A percentile compares a stretch with the other conserved stretches of the same genome.
Conservation (phyloP, 2,888 invertebrate genomes). For the Horisme vitalbata region DNA sequence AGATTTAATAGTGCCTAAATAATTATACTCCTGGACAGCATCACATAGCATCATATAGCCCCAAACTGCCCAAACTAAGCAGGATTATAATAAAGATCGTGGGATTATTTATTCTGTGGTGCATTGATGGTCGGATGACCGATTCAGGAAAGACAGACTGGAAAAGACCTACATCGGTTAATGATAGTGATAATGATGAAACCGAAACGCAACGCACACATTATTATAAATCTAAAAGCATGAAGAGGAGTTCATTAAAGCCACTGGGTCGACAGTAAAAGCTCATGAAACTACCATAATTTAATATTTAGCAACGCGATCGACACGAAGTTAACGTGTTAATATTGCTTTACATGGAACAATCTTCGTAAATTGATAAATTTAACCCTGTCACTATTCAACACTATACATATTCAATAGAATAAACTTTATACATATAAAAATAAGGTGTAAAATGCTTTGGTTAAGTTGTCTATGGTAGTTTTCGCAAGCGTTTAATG, state of each 20-base stretch:
- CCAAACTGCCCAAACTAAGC: too few species aligned
- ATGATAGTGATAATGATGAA: too few species aligned
- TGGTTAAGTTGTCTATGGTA: conserved; percentile 41
- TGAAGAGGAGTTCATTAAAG: conserved; percentile 35
- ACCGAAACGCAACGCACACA: too few species aligned
- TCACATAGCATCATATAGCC: too few species aligned
- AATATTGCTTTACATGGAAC: conserved; percentile 68
- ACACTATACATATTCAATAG: conserved; percentile 38
- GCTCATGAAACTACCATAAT: conserved; percentile 57
- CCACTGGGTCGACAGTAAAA: conserved; percentile 41
- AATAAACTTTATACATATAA: conserved; percentile 33
- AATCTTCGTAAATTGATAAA: conserved; percentile 76
- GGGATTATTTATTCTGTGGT: too few species aligned
- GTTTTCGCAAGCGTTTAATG: conserved; percentile 60
- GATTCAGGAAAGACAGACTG: too few species aligned
- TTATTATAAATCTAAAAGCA: conserved; percentile 1
- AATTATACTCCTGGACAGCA: too few species aligned
- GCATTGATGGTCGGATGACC: too few species aligned
- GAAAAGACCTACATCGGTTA: too few species aligned
- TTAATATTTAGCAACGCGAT: conserved; percentile 65
- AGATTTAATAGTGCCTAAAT: too few species aligned
- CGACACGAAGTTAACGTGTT: conserved; percentile 68
- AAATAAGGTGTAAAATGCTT: conserved; percentile 39
- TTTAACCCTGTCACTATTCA: conserved; percentile 63
- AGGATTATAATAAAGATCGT: too few species aligned